Conservation (phyloP, 2,113 vertebrate genomes). For the Clarias gariepinus region DNA sequence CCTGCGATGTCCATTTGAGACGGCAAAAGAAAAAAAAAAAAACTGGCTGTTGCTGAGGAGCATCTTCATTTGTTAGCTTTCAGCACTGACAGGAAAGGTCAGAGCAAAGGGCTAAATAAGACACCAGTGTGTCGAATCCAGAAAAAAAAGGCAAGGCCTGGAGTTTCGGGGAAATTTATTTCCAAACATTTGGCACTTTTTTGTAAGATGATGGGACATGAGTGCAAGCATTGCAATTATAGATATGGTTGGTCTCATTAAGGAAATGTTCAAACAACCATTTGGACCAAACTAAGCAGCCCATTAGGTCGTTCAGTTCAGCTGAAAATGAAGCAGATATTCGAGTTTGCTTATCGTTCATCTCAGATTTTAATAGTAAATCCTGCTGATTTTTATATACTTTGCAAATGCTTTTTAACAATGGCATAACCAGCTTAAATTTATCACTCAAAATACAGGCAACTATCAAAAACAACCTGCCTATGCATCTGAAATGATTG, state of each 20-base stretch:
- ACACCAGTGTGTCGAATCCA: constrained; percentile 6
- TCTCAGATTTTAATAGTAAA: neutral
- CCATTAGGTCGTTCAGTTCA: neutral
- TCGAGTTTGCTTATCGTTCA: neutral
- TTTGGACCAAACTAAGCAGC: neutral
- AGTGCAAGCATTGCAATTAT: neutral
- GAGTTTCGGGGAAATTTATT: constrained; percentile 4
- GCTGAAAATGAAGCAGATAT: neutral
- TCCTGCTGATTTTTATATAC: neutral
- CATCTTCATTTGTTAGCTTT: constrained; percentile 71
- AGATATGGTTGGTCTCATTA: neutral
- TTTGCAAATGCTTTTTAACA: neutral
- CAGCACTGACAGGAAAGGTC: constrained; percentile 69
- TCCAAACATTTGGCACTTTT: neutral
- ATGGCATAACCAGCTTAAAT: neutral
- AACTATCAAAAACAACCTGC: neutral
- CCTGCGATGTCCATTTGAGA: constrained; percentile 66
- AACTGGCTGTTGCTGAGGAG: constrained; percentile 69
- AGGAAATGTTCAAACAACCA: neutral
- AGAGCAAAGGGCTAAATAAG: constrained; percentile 50
- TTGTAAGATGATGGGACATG: neutral
- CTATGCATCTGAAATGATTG: neutral
- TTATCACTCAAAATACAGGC: neutral
- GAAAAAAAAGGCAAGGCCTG: neutral
- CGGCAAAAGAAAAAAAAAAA: constrained; percentile 45